phyloP scores from a whole-genome alignment of 2,113 vertebrate species.

The Pterocles burchelli region DNA sequence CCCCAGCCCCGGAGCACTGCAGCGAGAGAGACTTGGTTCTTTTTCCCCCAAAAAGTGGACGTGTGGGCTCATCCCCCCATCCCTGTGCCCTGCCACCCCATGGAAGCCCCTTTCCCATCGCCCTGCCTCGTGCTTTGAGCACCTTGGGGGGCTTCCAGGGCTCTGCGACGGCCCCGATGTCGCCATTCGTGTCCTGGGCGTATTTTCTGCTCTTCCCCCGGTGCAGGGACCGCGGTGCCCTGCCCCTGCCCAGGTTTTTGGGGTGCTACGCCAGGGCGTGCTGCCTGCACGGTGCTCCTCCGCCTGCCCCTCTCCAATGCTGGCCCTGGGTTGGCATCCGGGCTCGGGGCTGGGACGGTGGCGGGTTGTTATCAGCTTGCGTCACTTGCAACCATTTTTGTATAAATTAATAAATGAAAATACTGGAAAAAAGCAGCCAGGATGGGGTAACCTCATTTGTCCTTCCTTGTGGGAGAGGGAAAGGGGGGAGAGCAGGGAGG shows the following conservation, averaged over 20 bases:
- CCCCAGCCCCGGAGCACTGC: neutral
- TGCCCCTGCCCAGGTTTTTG: neutral
- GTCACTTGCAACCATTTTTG: constrained; percentile 33
- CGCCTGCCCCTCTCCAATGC: neutral
- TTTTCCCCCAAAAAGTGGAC: neutral
- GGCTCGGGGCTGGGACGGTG: neutral
- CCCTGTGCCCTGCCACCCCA: neutral
- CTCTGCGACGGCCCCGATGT: accelerated
- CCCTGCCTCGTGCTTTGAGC: neutral
- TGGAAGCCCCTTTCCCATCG: neutral
- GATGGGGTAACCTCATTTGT: neutral
- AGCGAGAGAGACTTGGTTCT: neutral
- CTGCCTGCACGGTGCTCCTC: neutral
- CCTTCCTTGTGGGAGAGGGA: neutral
- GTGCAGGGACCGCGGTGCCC: neutral
- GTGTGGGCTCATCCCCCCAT: accelerated
- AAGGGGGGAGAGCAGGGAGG: neutral
- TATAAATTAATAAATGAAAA: constrained; percentile 69
- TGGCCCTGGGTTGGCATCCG: neutral
- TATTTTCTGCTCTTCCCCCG: neutral
- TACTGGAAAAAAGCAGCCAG: neutral
- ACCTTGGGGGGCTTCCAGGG: neutral
- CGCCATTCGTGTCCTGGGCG: neutral
- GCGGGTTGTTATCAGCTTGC: neutral
- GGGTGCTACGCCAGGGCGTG: neutral